A percentile compares a stretch with the other conserved stretches of the same genome.
Conservation (phyloP, 1,140 invertebrate genomes). For the Rhyacophila brunnea region DNA sequence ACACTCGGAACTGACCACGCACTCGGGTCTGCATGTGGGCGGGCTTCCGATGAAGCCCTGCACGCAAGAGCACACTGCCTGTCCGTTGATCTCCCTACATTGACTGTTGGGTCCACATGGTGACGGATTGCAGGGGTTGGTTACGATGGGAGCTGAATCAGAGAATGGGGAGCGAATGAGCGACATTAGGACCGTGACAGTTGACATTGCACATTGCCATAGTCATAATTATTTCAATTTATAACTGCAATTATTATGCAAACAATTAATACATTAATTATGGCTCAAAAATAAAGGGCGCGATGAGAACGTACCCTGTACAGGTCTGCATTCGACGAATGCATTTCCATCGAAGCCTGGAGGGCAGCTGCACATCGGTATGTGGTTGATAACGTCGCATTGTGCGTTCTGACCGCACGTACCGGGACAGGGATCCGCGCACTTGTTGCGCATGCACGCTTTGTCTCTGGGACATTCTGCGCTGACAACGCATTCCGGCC, state of each 20-base stretch:
- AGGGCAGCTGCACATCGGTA: conserved; percentile 70
- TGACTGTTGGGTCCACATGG: conserved; percentile 66
- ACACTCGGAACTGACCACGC: conserved; percentile 63
- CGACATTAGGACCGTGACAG: background rate
- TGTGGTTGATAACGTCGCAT: conserved; percentile 79
- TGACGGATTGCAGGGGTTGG: conserved; percentile 57
- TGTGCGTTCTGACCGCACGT: conserved; percentile 71
- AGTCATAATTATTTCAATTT: too few species aligned
- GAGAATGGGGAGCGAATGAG: background rate
- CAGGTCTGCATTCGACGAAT: conserved; percentile 58
- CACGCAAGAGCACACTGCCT: conserved; percentile 62
- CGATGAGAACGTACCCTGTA: conserved; percentile 45
- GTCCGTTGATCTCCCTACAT: conserved; percentile 58
- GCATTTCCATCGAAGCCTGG: conserved; percentile 61
- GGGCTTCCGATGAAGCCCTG: conserved; percentile 62
- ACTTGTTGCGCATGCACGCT: conserved; percentile 73
- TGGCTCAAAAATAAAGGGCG: background rate
- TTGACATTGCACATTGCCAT: too few species aligned
- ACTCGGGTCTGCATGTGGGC: conserved; percentile 64
- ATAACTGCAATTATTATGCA: background rate
- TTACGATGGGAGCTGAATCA: conserved; percentile 34
- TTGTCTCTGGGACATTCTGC: conserved; percentile 74
- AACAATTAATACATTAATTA: conserved; percentile 1
- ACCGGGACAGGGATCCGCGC: conserved; percentile 73
- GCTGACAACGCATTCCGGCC: conserved; percentile 82